Evolutionary conservation across 2,888 invertebrate genomes (phyloP).

Genomic region (Lathronympha strigana): DNA sequence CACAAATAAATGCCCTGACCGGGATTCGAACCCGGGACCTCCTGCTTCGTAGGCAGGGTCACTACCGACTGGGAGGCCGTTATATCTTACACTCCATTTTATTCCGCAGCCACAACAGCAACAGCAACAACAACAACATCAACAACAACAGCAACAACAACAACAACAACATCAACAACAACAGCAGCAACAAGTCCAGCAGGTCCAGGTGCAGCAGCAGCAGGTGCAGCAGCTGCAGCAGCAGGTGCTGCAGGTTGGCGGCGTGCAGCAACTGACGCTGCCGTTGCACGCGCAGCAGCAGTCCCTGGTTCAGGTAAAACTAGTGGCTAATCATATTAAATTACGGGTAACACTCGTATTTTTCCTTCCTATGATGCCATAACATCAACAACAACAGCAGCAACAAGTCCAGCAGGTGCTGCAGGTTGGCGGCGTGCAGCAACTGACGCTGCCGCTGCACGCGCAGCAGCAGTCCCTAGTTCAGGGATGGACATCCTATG

Average conservation of each 20-base stretch:
- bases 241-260: slow-evolving; percentile 75
- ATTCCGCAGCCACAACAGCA: slow-evolving; percentile 43
- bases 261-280: slow-evolving; percentile 74
- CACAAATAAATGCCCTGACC: too few relatives aligned
- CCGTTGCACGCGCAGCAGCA: slow-evolving; percentile 71
- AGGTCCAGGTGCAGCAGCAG: slow-evolving; percentile 46
- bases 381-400: not conserved
- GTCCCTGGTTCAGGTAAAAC: slow-evolving; percentile 63
- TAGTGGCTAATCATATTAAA: too few relatives aligned
- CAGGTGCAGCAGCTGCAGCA: slow-evolving; percentile 60
- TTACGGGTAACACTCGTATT: too few relatives aligned
- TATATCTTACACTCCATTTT: too few relatives aligned
- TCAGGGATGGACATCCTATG: too few relatives aligned
- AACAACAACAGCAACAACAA: slow-evolving; percentile 56
- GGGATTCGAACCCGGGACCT: too few relatives aligned
- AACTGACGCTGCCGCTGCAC: slow-evolving; percentile 44
- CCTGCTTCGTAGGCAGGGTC: too few relatives aligned
- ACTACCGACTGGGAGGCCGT: too few relatives aligned
- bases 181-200: slow-evolving; percentile 50
- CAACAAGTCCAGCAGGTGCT: slow-evolving; percentile 67
- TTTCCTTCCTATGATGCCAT: too few relatives aligned
- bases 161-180: slow-evolving; percentile 56
- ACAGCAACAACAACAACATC: slow-evolving; percentile 45
- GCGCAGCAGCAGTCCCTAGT: slow-evolving; percentile 65
- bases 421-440: slow-evolving; percentile 29